Evolutionary conservation across 1,140 invertebrate genomes (phyloP), one percentile per base, ranked within the genome.

Genomic region (Listronotus oregonensis): DNA sequence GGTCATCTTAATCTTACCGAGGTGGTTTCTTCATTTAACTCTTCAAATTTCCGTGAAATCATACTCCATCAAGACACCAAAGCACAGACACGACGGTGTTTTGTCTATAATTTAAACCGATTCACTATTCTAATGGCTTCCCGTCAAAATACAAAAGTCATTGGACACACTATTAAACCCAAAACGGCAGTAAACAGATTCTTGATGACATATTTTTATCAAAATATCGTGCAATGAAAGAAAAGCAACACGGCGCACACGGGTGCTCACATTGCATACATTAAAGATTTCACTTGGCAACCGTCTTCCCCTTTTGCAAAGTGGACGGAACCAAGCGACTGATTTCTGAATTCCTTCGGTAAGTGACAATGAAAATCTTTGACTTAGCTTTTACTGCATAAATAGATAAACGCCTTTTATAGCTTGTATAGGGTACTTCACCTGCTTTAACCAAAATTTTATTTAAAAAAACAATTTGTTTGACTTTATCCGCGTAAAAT

Each of bases 281-380:
- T 73, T 73, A 71, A 73, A 73, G 72, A 73, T 73, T 73, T 73
- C 72, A 73, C 72, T 71, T 66, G 51, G 64, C 68, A 72, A 68
- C 70, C 68, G 70, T 73, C 72, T 69, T 72, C 70, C 69, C 70
- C 70, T 72, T 69, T 55, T 47, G 56, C 51, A 68, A 68, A 73
- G 65, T 73, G 72, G 72, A 72, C 68, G 43, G 66, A 63, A 58
- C 72, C 70, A 44, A 58, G 56, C 42, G 40, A 58, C 17, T 60
- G 59, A 51, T 67, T 67, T 8, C 7, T 40, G 58, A 65, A 49
- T 9, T 37, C 27, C 11, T 39, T 14, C 31, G n/a, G 32, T 15
- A 34, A 11, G n/a, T 15, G 18, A 3, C 6, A 12, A 50, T 27
- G 17, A 27, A 27, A 27, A 27, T 27, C 5, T 27, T 27, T 27